Conservation (phyloP, 2,888 invertebrate genomes). For the Sipunculus nudus region DNA sequence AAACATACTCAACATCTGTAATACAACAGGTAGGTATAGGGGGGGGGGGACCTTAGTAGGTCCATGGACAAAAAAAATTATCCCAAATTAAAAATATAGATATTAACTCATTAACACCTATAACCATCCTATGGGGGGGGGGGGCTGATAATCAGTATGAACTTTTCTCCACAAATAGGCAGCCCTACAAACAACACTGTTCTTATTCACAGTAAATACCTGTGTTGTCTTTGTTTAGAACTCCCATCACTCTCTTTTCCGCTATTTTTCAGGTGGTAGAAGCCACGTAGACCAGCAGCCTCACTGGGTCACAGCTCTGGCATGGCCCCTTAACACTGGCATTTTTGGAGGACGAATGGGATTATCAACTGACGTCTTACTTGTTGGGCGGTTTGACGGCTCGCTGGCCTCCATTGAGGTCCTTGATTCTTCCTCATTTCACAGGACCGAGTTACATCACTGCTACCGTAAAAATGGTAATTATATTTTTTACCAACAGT, state of each 20-base stretch:
- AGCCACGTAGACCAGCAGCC: conserved; percentile 66
- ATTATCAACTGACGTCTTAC: conserved; percentile 64
- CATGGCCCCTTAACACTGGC: conserved; percentile 68
- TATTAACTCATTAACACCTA: no score
- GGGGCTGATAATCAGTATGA: no score
- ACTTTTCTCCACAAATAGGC: no score
- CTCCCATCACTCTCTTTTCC: background rate
- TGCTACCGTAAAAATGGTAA: conserved; percentile 55
- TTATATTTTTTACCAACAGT: no score
- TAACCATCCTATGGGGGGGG: no score
- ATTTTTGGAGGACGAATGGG: conserved; percentile 58
- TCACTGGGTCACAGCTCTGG: conserved; percentile 64
- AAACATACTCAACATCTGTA: conserved; percentile 72
- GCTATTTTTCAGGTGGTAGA: conserved; percentile 67
- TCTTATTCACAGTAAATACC: no score
- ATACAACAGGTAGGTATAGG: conserved; percentile 67
- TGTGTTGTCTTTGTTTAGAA: background rate
- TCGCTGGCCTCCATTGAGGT: conserved; percentile 62
- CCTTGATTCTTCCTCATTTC: conserved; percentile 51
- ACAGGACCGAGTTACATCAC: conserved; percentile 54
- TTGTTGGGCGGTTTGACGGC: conserved; percentile 72
- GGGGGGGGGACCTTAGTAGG: no score
- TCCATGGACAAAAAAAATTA: no score
- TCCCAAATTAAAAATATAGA: no score
- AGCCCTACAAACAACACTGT: no score